Conservation (phyloP, 2,888 invertebrate species). For the Caradrina kadenii region DNA sequence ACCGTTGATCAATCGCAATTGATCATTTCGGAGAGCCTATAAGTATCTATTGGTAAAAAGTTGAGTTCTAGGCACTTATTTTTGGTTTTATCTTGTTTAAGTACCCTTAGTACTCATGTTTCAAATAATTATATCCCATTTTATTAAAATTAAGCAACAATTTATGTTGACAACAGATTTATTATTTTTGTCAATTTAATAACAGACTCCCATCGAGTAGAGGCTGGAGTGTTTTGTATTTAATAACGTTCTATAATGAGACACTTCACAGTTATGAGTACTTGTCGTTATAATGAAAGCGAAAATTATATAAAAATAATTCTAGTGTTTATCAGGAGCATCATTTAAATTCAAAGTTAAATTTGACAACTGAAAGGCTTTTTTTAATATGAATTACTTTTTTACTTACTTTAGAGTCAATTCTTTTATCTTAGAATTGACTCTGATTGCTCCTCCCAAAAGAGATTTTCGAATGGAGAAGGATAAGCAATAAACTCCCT, state of each 20-base stretch:
- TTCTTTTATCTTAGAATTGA: no score
- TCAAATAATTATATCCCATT: slow-evolving; percentile 7
- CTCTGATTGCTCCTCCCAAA: no score
- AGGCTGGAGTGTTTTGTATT: slow-evolving; percentile 45
- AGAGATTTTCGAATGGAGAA: no score
- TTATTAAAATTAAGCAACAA: slow-evolving; percentile 6
- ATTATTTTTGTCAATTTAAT: slow-evolving; percentile 43
- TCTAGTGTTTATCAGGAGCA: neutral
- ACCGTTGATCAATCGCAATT: no score
- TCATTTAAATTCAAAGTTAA: no score
- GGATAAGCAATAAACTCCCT: no score
- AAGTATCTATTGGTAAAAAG: no score
- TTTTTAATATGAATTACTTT: no score
- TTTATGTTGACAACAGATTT: slow-evolving; percentile 3
- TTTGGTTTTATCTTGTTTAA: neutral
- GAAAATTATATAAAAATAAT: slow-evolving; percentile 9
- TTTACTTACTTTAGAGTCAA: no score
- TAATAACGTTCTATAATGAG: slow-evolving; percentile 59
- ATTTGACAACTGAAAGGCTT: no score
- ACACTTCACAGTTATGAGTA: slow-evolving; percentile 25
- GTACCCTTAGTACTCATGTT: neutral
- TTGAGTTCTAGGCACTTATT: neutral
- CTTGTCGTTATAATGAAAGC: slow-evolving; percentile 22
- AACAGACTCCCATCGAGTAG: slow-evolving; percentile 29
- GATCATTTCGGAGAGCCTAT: no score